Evolutionary conservation across 1,140 invertebrate genomes (phyloP).

Genomic region (Heterodera schachtii): DNA sequence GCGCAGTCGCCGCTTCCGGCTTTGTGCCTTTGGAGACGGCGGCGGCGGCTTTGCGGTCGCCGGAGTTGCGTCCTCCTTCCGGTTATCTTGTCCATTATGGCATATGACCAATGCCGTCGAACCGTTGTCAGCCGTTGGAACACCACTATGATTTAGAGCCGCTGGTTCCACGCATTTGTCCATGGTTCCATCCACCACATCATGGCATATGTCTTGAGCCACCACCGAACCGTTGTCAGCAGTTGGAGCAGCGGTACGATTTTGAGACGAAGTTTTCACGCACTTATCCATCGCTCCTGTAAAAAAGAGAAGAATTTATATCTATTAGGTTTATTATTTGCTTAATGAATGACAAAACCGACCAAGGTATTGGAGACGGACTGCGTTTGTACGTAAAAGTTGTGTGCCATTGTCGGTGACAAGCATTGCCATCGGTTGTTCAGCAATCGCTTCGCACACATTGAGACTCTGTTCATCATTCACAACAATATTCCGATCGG

Average conservation of each 20-base stretch:
- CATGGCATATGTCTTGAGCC: too few species aligned
- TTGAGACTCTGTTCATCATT: conserved; percentile 31
- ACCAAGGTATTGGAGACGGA: conserved; percentile 9
- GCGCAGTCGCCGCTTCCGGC: not conserved
- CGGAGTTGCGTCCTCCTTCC: not conserved
- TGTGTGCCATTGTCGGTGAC: conserved; percentile 17
- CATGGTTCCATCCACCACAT: too few species aligned
- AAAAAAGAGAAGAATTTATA: not conserved
- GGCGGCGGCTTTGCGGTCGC: not conserved
- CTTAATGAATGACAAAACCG: too few species aligned
- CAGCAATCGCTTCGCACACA: conserved; percentile 18
- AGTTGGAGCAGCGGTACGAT: not conserved
- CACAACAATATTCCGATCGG: conserved; percentile 12
- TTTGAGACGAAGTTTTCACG: not conserved
- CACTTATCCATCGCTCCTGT: conserved; percentile 15
- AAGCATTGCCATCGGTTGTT: conserved; percentile 36
- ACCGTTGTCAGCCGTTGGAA: too few species aligned
- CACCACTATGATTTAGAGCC: too few species aligned
- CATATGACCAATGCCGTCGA: too few species aligned
- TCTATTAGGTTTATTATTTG: too few species aligned
- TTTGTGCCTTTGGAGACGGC: not conserved
- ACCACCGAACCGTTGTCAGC: too few species aligned
- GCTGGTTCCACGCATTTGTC: too few species aligned
- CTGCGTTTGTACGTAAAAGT: not conserved
- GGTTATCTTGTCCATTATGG: too few species aligned